Base-by-base conservation (phyloP, 2,797 vertebrate species). In the Poecilia picta region DNA sequence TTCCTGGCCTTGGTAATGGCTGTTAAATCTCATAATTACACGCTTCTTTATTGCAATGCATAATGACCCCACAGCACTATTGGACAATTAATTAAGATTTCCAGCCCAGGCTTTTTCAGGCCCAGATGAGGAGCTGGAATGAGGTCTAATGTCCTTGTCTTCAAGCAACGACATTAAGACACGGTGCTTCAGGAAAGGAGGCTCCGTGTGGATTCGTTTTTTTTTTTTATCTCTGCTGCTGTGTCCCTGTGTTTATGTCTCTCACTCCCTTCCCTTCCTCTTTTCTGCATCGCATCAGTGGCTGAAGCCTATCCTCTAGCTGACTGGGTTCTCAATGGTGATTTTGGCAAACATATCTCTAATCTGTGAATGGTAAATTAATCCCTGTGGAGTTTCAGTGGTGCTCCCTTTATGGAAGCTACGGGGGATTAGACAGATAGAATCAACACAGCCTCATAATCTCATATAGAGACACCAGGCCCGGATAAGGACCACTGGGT, bases 1-100 rank as follows among this genome's bases (percentile, higher is more conserved):
- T 97, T 97, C 97, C 98, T 98, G 98, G 98, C 97, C 97, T 96
- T 96, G 96, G 98, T 99, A 99, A 99, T 99, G 97, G 98, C 98
- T 99, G 98, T 99, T 98, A 99, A 99, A 99, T 99, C 98, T 99
- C 97, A 99, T 99, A 99, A 99, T 99, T 99, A 99, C 98, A 99
- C 95, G 97, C 97, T 94, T 97, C 97, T 99, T 99, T 99, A 99
- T 99, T 99, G 97, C 98, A 97, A 97, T 99, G 98, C 98, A 98
- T 99, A 99, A 99, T 99, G 98, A 99, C 98, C 98, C 97, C 95
- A 97, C 98, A 98, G 98, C 98, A 98, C 97, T 99, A 98, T 98
- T 98, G 97, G 98, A 99, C 98, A 99, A 99, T 99, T 99, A 99
- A 99, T 99, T 99, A 99, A 98, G 97, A 99, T 98, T 98, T 99